Percentiles rank a stretch among this genome's conserved stretches.
Conservation (phyloP, 2,888 invertebrate species). For the Netelia fuscicornis region DNA sequence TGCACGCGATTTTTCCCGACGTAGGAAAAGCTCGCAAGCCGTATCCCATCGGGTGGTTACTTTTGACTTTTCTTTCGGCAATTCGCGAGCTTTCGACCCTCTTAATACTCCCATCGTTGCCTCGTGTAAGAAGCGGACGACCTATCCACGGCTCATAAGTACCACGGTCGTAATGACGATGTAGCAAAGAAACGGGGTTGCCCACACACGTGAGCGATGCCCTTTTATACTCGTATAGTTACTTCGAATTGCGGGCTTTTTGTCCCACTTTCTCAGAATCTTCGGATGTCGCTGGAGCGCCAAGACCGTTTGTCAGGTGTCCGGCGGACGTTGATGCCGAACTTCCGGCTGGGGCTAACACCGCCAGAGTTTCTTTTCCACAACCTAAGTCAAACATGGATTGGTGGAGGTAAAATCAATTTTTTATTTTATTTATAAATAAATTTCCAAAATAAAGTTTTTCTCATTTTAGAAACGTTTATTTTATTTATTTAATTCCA, state of each 20-base stretch:
- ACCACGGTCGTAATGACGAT: constrained; percentile 32
- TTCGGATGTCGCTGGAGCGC: constrained; percentile 80
- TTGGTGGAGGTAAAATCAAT: constrained; percentile 86
- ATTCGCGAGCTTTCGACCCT: background rate
- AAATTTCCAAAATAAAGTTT: constrained; percentile 21
- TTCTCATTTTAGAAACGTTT: background rate
- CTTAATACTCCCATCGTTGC: constrained; percentile 12
- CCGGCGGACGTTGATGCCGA: constrained; percentile 87
- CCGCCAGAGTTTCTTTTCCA: constrained; percentile 86
- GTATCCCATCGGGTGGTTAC: constrained; percentile 56
- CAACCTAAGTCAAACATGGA: constrained; percentile 89
- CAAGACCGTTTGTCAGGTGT: constrained; percentile 88
- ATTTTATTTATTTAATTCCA: constrained; percentile 55
- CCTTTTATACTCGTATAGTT: constrained; percentile 1
- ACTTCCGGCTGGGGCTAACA: constrained; percentile 85
- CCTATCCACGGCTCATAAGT: constrained; percentile 15
- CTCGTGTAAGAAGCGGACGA: background rate
- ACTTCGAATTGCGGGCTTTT: constrained; percentile 46
- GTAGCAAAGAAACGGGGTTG: constrained; percentile 20
- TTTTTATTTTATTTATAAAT: background rate
- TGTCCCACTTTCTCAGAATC: constrained; percentile 48
- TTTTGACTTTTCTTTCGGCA: constrained; percentile 55
- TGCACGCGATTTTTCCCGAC: constrained; percentile 70
- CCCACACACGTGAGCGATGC: constrained; percentile 24
- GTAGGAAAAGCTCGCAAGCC: constrained; percentile 39